Conservation (phyloP, 2,113 vertebrate species). For the Cervus canadensis region DNA sequence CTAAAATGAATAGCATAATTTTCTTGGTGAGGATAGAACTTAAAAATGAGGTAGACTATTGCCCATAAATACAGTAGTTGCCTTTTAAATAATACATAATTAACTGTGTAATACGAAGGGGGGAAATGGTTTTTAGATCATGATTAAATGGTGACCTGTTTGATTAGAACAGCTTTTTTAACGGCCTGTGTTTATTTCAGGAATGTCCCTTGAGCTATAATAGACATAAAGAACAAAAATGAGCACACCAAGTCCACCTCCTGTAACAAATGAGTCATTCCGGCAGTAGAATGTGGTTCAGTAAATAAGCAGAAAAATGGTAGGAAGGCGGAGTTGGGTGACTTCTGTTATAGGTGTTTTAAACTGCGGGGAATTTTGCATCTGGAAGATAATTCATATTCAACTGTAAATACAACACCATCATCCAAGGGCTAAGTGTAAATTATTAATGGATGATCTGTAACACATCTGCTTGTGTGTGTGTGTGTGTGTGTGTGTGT, state of each 20-base stretch:
- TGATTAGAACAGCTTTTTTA: background rate
- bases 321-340: background rate
- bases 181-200: background rate
- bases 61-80: background rate
- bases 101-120: background rate
- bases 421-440: background rate
- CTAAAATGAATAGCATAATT: background rate
- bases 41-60: background rate
- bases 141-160: conserved; percentile 1
- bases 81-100: conserved; percentile 6
- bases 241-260: background rate
- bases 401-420: conserved; percentile 20
- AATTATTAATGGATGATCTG: conserved; percentile 18
- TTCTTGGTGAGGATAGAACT: background rate
- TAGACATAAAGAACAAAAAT: background rate
- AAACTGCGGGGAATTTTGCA: conserved; percentile 26
- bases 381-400: background rate
- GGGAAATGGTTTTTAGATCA: background rate
- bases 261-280: background rate
- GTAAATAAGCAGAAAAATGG: background rate
- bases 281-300: background rate
- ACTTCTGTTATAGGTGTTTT: background rate
- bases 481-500: background rate
- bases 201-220: background rate
- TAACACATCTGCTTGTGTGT: background rate